Percentiles rank a stretch among this genome's conserved stretches.
phyloP scores from a whole-genome alignment of 2,797 vertebrate species.

The Dromococcyx pavoninus region DNA sequence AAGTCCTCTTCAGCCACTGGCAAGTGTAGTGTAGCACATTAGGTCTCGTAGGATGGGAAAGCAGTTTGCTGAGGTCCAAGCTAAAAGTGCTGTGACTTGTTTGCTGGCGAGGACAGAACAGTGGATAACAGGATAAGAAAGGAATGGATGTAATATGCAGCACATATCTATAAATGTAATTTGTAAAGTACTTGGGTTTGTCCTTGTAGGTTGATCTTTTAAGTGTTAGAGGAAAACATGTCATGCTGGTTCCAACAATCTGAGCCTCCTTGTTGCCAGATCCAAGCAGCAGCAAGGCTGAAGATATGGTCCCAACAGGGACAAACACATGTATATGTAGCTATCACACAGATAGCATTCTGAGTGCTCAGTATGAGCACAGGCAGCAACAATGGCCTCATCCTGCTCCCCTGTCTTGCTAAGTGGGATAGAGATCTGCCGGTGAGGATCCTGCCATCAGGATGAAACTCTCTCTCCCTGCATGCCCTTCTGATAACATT shows the following conservation, averaged over 20 bases:
- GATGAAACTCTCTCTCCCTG: neutral
- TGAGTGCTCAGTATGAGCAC: neutral
- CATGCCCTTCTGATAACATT: neutral
- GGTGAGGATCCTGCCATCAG: neutral
- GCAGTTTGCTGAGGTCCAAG: neutral
- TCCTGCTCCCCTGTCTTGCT: neutral
- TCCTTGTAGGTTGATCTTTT: neutral
- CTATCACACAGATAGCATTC: neutral
- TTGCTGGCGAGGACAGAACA: neutral
- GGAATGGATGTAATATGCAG: neutral
- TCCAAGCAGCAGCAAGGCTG: neutral
- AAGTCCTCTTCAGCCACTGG: neutral
- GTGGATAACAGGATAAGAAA: neutral
- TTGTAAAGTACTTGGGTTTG: neutral
- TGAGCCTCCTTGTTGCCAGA: neutral
- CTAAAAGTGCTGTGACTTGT: neutral
- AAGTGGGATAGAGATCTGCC: neutral
- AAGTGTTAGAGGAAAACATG: neutral
- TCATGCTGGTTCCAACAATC: too few relatives aligned
- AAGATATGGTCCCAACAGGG: neutral
- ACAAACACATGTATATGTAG: neutral
- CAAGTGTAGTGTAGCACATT: accelerated
- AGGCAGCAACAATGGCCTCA: neutral
- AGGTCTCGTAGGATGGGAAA: neutral
- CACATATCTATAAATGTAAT: neutral